Evolutionary conservation across 2,888 invertebrate genomes (phyloP), one percentile per base, ranked within the genome.

Genomic region (Pardosa pseudoannulata): DNA sequence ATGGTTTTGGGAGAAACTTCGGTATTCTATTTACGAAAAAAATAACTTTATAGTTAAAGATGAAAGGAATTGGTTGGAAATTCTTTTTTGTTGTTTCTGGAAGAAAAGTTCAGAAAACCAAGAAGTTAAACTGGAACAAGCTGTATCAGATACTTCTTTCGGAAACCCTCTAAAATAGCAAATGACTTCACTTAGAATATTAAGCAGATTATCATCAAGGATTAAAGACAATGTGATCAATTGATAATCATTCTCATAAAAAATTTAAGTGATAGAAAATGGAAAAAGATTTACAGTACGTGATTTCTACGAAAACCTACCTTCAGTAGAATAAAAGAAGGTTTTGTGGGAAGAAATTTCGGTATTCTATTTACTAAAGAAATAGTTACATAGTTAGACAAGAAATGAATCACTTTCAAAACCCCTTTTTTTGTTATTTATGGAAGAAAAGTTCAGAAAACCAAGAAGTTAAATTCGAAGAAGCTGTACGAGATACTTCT

Each of bases 311-410:
- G 28, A 90, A 90, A 67, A 90, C 90, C 13, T 90, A 90, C 46
- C 74, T 90, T 28, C 86, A 89, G 27, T 90, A 89, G 89, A 89
- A 87, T 23, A 90, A 90, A 68, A 89, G 89, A 28, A 89, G 89
- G 88, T 90, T 90, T 78, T 90, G n/a, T n/a, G n/a, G 90, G 90
- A 89, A 90, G 31, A 90, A 90, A 88, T 65, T 90, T 19, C 85
- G 86, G 13, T 90, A 89, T 70, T 89, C 90, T 13, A 75, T 90
- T 89, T 90, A 90, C 2, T 90, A 88, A 67, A 82, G 79, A 32
- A 79, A 67, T 19, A 9, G 6, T 7, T 36, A 7, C 36, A 36
- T 9, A 9, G 36, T 31, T 50, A 46, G 19, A 56, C n/a, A 50
- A 50, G 11, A 13, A 9, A 9, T 7, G 6, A 36, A n/a, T n/a